Percentiles rank a stretch among this genome's conserved stretches.
Conservation (phyloP, 2,888 invertebrate genomes). For the Polydesmus complanatus region DNA sequence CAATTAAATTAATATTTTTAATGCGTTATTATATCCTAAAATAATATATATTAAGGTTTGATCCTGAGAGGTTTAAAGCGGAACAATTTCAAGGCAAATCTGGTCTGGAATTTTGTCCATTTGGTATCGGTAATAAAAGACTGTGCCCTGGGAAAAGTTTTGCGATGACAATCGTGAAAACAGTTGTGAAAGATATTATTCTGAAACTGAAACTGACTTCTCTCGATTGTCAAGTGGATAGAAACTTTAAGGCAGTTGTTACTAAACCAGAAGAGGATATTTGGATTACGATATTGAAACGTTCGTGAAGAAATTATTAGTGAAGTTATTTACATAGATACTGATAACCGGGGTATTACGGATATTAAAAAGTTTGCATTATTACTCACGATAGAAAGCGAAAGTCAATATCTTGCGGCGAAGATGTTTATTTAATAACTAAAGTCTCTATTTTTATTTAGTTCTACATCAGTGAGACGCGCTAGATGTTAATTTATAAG, state of each 20-base stretch:
- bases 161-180: slow-evolving; percentile 25
- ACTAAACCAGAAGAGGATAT: slow-evolving; percentile 14
- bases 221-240: slow-evolving; percentile 5
- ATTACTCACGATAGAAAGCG: too few species aligned
- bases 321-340: too few species aligned
- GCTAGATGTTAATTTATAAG: too few species aligned
- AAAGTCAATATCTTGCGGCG: too few species aligned
- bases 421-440: too few species aligned
- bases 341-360: too few species aligned
- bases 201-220: neutral
- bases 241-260: neutral
- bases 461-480: too few species aligned
- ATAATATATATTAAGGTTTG: slow-evolving; percentile 5
- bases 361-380: too few species aligned
- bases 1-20: neutral
- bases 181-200: slow-evolving; percentile 2
- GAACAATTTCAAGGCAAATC: slow-evolving; percentile 20
- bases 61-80: slow-evolving; percentile 9
- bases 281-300: slow-evolving; percentile 7
- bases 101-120: slow-evolving; percentile 28
- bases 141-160: slow-evolving; percentile 26
- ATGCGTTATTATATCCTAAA: neutral
- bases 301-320: too few species aligned
- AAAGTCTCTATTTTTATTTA: too few species aligned
- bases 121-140: slow-evolving; percentile 32